Base-by-base conservation (phyloP, 2,797 vertebrate genomes). In the Malurus leucopterus region DNA sequence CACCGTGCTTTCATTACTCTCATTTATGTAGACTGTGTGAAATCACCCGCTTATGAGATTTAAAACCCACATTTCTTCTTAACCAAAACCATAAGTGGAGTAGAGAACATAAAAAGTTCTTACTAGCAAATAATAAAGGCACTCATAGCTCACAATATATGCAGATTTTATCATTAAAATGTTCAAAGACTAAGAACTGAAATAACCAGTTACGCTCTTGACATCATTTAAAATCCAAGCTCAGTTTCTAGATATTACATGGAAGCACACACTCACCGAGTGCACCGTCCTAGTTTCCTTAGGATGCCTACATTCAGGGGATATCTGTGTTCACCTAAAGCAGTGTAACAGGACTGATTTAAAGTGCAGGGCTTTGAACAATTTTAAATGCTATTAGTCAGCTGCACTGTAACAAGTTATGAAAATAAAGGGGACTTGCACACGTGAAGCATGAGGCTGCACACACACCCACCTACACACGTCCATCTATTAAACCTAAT, bases 21-120 rank as follows among this genome's bases (percentile, higher is more conserved):
- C 46, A 55, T 86, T 91, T 86, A 91, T 80, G 69, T 8, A 73
- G 74, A 50, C 72, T 73, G 34, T 41, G 83, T 83, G 77, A 92
- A 93, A 84, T 84, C 84, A 80, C 47, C n/a, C 2, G 0, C 76
- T 76, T 87, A 53, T 30, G 47, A 86, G 73, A 88, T 88, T 92
- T 88, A 91, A 89, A 94, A 6, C 23, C 38, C 63, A 75, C 80
- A 73, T 89, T 94, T 93, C 74, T 89, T 64, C 93, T 70, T 95
- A 95, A 94, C 59, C 38, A 89, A 82, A 94, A 95, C 26, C 74
- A 34, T 62, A 91, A 94, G 86, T 19, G 47, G 9, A 24, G 22
- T 23, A 63, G 15, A 76, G 24, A 55, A 55, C 16, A 62, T 51
- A 55, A 72, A 70, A 84, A 57, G 18, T 23, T 58, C 77, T 68